phyloP scores from a whole-genome alignment of 2,797 vertebrate genomes.

The Acipenser oxyrinchus region DNA sequence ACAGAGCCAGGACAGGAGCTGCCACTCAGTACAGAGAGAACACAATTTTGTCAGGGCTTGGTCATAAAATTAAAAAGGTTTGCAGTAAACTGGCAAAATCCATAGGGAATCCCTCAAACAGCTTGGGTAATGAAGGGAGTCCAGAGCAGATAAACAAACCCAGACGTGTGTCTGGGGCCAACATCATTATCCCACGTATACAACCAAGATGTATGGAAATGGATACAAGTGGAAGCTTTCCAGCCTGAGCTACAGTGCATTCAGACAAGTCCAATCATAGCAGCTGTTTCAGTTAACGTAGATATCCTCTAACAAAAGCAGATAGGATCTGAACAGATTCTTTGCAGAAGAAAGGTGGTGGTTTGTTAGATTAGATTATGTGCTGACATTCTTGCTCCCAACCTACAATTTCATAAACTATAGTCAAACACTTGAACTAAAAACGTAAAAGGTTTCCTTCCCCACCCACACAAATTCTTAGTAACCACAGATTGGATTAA shows the following conservation, averaged over 20 bases:
- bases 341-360: no score
- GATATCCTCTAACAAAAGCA: no score
- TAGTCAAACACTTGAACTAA: no score
- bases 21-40: conserved; percentile 40
- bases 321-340: no score
- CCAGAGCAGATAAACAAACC: conserved; percentile 78
- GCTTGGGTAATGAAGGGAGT: conserved; percentile 78
- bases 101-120: conserved; percentile 73
- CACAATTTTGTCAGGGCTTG: conserved; percentile 38
- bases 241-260: conserved; percentile 20
- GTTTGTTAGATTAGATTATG: no score
- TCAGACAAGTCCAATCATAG: no score
- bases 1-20: conserved; percentile 30
- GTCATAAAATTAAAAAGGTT: conserved; percentile 65
- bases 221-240: conserved; percentile 26
- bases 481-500: no score
- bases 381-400: no score
- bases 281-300: no score
- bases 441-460: no score
- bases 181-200: conserved; percentile 66
- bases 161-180: conserved; percentile 66
- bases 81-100: conserved; percentile 67
- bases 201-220: conserved; percentile 28
- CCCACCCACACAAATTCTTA: no score
- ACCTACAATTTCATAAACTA: no score